Conservation (phyloP, 2,888 invertebrate genomes). For the Entomobrya multifasciata region DNA sequence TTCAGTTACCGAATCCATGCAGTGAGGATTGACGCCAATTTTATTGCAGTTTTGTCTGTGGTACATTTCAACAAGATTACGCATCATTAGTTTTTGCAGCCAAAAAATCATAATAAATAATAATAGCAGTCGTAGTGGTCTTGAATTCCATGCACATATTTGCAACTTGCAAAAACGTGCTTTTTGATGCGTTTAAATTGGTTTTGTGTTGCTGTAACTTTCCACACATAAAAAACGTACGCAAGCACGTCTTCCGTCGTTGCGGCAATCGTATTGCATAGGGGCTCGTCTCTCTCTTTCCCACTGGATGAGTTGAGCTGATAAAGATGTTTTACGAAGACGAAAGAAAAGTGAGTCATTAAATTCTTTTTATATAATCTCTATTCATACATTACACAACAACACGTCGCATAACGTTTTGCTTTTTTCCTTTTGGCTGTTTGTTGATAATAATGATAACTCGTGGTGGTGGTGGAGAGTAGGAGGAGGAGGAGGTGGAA, state of each 20-base stretch:
- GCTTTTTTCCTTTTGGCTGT: conserved; percentile 4
- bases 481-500: conserved; percentile 28
- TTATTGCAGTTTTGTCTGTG: conserved; percentile 65
- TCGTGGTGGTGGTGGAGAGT: neutral
- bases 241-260: conserved; percentile 7
- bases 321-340: conserved; percentile 48
- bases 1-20: neutral
- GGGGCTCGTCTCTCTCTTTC: too few species aligned
- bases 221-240: neutral
- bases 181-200: conserved; percentile 24
- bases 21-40: conserved; percentile 54
- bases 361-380: conserved; percentile 45
- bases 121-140: conserved; percentile 30
- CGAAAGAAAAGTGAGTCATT: conserved; percentile 49
- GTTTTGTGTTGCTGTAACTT: conserved; percentile 31
- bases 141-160: conserved; percentile 44
- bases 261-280: neutral
- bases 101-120: conserved; percentile 23
- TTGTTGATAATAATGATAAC: neutral
- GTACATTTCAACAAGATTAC: conserved; percentile 44
- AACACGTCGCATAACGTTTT: neutral
- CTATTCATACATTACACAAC: conserved; percentile 1
- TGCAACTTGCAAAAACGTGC: conserved; percentile 55
- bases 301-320: neutral
- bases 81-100: conserved; percentile 46